Conservation (phyloP, 2,113 vertebrate species). For the Acrocephalus arundinaceus region DNA sequence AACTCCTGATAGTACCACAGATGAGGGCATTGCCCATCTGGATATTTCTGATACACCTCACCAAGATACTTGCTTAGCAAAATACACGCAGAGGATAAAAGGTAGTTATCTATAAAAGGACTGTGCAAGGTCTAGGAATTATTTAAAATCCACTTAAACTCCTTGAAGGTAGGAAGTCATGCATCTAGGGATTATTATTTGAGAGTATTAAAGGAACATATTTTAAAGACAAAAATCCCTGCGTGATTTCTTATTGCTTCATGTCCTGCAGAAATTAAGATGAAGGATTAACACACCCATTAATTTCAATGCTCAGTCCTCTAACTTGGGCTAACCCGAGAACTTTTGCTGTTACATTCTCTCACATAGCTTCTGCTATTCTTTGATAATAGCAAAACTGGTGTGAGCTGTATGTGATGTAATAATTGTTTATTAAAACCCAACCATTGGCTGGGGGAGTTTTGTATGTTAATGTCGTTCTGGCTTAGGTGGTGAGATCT, state of each 20-base stretch:
- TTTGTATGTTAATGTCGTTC: not conserved
- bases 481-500: not conserved
- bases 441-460: not conserved
- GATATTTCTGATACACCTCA: not conserved
- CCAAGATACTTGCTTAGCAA: not conserved
- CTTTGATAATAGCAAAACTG: not conserved
- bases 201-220: not conserved
- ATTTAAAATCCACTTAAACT: constrained; percentile 50
- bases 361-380: not conserved
- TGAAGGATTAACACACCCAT: not conserved
- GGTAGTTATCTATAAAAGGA: not conserved
- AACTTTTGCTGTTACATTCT: not conserved
- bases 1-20: not conserved
- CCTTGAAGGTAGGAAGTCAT: not conserved
- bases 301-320: not conserved
- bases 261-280: not conserved
- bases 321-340: not conserved
- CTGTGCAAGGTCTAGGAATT: constrained; percentile 6
- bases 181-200: constrained; percentile 41
- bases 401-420: not conserved
- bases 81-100: constrained; percentile 16
- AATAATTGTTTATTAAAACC: not conserved
- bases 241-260: not conserved
- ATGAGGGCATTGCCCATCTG: not conserved
- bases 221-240: constrained; percentile 18